Evolutionary conservation across 2,888 invertebrate genomes (phyloP), one percentile per base, ranked within the genome.

Genomic region (Elysia crispata): DNA sequence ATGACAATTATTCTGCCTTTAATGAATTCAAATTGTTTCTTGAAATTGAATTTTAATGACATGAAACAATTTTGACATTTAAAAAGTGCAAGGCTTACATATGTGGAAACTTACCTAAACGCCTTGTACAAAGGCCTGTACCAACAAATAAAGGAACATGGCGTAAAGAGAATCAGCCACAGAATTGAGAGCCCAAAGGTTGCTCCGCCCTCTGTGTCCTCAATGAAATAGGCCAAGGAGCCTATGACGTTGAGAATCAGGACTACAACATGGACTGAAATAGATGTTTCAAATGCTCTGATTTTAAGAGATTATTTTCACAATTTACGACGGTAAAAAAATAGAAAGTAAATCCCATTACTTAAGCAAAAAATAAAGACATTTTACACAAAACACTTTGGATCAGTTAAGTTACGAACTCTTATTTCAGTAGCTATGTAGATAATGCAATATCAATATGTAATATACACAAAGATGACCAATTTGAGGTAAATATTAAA

Each of bases 71-170:
- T n/a, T n/a, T n/a, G n/a, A n/a, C n/a, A n/a, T n/a, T n/a, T n/a
- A n/a, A n/a, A n/a, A n/a, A n/a, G n/a, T n/a, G n/a, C n/a, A n/a
- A n/a, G n/a, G n/a, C n/a, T n/a, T n/a, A n/a, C n/a, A n/a, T n/a
- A n/a, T n/a, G n/a, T n/a, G n/a, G n/a, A n/a, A n/a, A 41, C 84
- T 84, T 81, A 95, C 95, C 94, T 94, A 94, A 99, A 99, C 84
- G 99, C 99, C 94, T 99, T 99, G 94, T 99, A 99, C 82, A 98
- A 96, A 69, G 99, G 99, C 92, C 99, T 95, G 94, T 97, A 99
- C 99, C 99, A 99, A 93, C 99, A 99, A 57, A 99, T 93, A 92
- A 98, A 99, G 77, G 99, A 98, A 93, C 98, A 97, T 30, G 99
- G 99, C 25, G 97, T 97, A 91, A 99, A 97, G 49, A 99, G 93